Percentiles rank a stretch among this genome's conserved stretches.
phyloP scores from a whole-genome alignment of 1,140 invertebrate genomes.

The Euura saliciscinereae region DNA sequence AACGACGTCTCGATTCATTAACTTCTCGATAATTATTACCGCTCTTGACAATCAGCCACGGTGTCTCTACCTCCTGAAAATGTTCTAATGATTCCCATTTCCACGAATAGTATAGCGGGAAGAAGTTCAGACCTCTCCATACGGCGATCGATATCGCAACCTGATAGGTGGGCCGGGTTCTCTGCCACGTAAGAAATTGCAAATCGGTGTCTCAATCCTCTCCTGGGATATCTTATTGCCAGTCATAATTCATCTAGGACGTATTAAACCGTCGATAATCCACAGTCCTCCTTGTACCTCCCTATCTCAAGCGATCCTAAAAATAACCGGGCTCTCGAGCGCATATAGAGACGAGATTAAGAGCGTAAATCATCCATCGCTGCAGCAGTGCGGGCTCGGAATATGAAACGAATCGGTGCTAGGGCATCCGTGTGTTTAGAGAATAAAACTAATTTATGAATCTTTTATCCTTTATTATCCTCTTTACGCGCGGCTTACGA shows the following conservation, averaged over 20 bases:
- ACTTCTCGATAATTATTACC: neutral
- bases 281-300: neutral
- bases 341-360: neutral
- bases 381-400: neutral
- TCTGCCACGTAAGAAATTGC: constrained; percentile 1
- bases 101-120: neutral
- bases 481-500: too few species aligned
- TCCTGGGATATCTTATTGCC: constrained; percentile 5
- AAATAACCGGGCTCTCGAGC: neutral
- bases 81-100: neutral
- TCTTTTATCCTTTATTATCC: too few species aligned
- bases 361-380: neutral
- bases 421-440: neutral
- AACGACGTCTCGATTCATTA: neutral
- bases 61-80: neutral
- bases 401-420: neutral
- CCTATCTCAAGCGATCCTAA: neutral
- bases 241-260: constrained; percentile 3
- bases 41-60: neutral
- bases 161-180: neutral
- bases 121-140: neutral
- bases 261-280: constrained; percentile 1
- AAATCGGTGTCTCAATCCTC: constrained; percentile 5
- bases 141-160: neutral
- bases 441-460: neutral